Evolutionary conservation across 2,797 vertebrate species (phyloP), one percentile per base, ranked within the genome.

Genomic region (Fundulus diaphanus): DNA sequence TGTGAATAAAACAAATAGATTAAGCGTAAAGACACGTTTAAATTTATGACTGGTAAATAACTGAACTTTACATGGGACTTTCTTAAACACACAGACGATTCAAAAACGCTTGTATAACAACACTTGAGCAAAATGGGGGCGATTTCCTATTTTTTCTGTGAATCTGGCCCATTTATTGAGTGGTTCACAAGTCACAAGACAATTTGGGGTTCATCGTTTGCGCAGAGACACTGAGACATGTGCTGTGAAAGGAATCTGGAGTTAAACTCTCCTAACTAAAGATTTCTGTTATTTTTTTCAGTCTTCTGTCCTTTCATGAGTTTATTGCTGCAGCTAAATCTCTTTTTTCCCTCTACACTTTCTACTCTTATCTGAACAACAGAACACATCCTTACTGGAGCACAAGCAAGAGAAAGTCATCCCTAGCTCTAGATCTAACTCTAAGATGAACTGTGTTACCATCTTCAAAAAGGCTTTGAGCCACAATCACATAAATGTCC

Each of bases 401-500:
- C 54, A 13, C 9, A 29, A 56, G n/a, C 13, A 44, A 67, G 37
- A 67, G 63, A 67, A 44, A 42, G 59, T 63, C 20, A 63, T 63
- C 59, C 24, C 61, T 35, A 37, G 33, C 3, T 20, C 31, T n/a
- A n/a, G 37, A 24, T 65, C 35, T 65, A 44, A 27, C 7, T 66
- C 24, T 15, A 42, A 56, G 13, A 56, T 27, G 12, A 67, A 27
- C 40, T 42, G 6, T 67, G 63, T 22, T 18, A 12, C n/a, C 9
- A 3, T 9, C 27, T 68, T 68, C 29, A 35, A 48, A 18, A 29
- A 16, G 15, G 51, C 18, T 24, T 68, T 78, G 42, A 59, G 24
- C 68, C 70, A 67, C 37, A 24, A 57, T 82, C 46, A 13, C 29
- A 44, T 35, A 79, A 76, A 76, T 56, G 49, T 70, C 18, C 33